Percentiles rank a stretch among this genome's conserved stretches.
Evolutionary conservation across 2,113 vertebrate species (phyloP).

Genomic region (Noturus placidus): DNA sequence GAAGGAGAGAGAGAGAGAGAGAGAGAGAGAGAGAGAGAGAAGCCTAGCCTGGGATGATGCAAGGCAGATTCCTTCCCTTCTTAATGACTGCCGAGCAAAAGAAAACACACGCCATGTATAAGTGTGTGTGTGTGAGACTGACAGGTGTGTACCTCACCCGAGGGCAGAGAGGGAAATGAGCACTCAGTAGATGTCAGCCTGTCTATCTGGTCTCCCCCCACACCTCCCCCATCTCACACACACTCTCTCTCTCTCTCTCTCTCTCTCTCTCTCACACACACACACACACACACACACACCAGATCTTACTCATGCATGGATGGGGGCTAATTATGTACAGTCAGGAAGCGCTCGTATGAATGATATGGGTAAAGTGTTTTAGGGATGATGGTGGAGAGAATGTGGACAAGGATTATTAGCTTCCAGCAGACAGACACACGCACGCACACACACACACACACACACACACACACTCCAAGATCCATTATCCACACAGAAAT

Average conservation of each 20-base stretch:
- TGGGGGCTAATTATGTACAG: constrained; percentile 34
- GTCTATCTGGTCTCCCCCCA: constrained; percentile 40
- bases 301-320: constrained; percentile 21
- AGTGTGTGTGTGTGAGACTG: constrained; percentile 51
- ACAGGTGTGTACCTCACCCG: constrained; percentile 61
- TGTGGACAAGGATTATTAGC: constrained; percentile 11
- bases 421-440: background rate
- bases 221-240: background rate
- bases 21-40: constrained; percentile 16
- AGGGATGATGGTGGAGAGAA: constrained; percentile 13
- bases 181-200: constrained; percentile 55
- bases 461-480: background rate
- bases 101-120: constrained; percentile 54
- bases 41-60: constrained; percentile 65
- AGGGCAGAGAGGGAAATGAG: constrained; percentile 57
- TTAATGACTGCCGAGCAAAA: constrained; percentile 66
- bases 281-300: constrained; percentile 1
- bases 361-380: constrained; percentile 36
- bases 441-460: constrained; percentile 10
- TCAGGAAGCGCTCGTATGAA: constrained; percentile 31
- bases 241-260: background rate
- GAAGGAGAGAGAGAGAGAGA: background rate
- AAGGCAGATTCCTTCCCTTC: constrained; percentile 66
- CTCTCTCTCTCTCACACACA: constrained; percentile 6
- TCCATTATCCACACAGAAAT: background rate